phyloP scores from a whole-genome alignment of 2,797 vertebrate genomes.

The Pteronotus mesoamericanus region DNA sequence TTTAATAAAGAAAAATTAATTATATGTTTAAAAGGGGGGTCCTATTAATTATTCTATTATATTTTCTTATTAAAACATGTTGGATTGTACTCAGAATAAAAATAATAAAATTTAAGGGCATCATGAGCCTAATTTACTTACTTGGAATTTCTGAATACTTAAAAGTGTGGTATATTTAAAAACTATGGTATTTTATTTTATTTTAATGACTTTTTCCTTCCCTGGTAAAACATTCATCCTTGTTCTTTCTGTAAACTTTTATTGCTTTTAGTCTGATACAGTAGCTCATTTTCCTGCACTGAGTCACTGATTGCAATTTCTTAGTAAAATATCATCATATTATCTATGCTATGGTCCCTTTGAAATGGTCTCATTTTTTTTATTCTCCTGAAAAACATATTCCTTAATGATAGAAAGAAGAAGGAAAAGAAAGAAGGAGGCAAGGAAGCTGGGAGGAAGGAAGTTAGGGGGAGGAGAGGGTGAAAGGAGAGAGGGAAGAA shows the following conservation, averaged over 20 bases:
- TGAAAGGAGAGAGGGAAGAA: rapidly evolving
- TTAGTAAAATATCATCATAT: not conserved
- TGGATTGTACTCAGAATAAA: conserved; percentile 12
- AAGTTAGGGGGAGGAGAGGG: too few species aligned
- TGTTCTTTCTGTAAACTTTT: not conserved
- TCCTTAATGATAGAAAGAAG: not conserved
- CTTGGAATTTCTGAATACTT: not conserved
- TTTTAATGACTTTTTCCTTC: not conserved
- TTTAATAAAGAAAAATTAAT: conserved; percentile 1
- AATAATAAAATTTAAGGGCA: not conserved
- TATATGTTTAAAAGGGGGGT: not conserved
- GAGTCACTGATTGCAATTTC: not conserved
- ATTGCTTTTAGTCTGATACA: not conserved
- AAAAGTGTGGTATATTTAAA: not conserved
- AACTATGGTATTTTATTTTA: conserved; percentile 31
- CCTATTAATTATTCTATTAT: not conserved
- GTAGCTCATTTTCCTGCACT: not conserved
- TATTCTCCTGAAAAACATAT: not conserved
- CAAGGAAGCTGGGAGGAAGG: not conserved
- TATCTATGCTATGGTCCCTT: not conserved
- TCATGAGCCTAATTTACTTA: not conserved
- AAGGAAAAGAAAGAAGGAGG: not conserved
- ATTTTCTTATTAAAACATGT: not conserved
- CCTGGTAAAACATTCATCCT: not conserved
- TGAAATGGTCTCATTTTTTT: not conserved